Conservation (phyloP, 2,113 vertebrate species). For the Mustelus asterias region DNA sequence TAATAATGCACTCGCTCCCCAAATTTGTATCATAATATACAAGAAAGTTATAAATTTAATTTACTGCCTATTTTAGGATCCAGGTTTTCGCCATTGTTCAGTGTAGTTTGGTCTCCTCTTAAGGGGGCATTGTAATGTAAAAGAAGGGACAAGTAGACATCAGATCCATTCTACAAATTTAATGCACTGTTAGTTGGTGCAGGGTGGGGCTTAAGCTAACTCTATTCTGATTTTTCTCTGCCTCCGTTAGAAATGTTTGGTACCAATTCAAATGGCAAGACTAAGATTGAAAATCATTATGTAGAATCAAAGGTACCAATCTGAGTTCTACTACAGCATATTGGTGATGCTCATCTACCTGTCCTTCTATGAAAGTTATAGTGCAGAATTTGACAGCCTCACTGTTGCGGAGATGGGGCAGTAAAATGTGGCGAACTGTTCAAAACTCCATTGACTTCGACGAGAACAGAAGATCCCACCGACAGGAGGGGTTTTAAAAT, state of each 20-base stretch:
- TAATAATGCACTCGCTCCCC: background rate
- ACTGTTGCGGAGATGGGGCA: too few relatives aligned
- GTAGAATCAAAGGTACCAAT: background rate
- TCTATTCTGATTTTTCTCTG: background rate
- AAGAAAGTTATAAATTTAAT: background rate
- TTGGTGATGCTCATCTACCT: background rate
- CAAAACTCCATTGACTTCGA: too few relatives aligned
- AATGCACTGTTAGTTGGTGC: background rate
- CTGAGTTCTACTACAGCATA: background rate
- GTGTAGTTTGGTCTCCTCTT: background rate
- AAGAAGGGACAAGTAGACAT: background rate
- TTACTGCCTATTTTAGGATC: background rate
- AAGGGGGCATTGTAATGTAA: background rate
- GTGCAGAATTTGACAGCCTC: too few relatives aligned
- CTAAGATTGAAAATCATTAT: background rate
- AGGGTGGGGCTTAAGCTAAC: background rate
- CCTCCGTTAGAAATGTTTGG: background rate
- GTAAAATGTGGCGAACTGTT: too few relatives aligned
- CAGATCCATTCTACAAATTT: background rate
- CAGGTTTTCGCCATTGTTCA: background rate
- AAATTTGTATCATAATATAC: background rate
- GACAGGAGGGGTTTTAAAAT: too few relatives aligned
- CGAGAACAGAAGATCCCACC: too few relatives aligned
- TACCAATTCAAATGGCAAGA: background rate
- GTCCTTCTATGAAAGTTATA: background rate